phyloP scores from a whole-genome alignment of 2,113 vertebrate species.

The Podocnemis expansa region DNA sequence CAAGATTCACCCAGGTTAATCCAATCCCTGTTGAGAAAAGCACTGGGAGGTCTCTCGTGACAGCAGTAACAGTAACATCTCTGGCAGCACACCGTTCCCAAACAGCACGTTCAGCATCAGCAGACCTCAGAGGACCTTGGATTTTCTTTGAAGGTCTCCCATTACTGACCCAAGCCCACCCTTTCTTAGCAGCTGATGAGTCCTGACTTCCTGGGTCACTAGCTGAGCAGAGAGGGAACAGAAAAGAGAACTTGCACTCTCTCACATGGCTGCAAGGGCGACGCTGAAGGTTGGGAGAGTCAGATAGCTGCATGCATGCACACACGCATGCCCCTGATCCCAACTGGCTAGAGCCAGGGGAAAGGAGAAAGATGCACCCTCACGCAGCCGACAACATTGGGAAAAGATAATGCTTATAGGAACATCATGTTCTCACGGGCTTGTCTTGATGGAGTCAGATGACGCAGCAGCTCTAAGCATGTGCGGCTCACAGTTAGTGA shows the following conservation, averaged over 20 bases:
- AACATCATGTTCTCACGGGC: not conserved
- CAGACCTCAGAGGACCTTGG: not conserved
- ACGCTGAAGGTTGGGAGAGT: not conserved
- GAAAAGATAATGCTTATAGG: not conserved
- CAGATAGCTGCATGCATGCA: not conserved
- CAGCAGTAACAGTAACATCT: fast-evolving
- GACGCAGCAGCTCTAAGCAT: fast-evolving
- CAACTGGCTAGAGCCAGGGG: not conserved
- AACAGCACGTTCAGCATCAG: not conserved
- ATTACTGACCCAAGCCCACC: not conserved
- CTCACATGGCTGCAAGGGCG: fast-evolving
- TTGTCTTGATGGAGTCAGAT: not conserved
- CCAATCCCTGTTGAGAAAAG: not conserved
- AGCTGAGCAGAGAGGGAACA: not conserved
- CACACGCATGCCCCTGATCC: no score
- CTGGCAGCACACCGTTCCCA: not conserved
- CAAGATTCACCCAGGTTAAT: not conserved
- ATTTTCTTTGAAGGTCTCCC: not conserved
- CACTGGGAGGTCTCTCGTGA: not conserved
- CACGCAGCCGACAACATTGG: not conserved
- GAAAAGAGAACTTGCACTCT: not conserved
- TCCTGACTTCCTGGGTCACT: not conserved
- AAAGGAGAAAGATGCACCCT: not conserved
- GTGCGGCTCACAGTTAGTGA: not conserved
- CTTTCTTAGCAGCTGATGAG: not conserved